Evolutionary conservation across 2,888 invertebrate species (phyloP), one percentile per base, ranked within the genome.

Genomic region (Sturmia bella): DNA sequence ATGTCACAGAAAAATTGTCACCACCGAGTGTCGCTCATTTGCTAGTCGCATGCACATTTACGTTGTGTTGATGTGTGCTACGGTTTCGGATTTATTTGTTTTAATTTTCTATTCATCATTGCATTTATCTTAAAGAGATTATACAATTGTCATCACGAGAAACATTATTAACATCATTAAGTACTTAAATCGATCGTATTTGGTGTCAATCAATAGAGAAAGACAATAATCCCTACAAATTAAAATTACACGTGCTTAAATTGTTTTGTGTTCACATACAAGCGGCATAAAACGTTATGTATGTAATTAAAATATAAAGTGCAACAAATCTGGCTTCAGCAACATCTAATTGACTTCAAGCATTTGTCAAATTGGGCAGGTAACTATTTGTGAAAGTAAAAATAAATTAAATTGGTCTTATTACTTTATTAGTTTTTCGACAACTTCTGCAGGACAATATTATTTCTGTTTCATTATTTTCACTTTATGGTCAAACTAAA

Each of bases 31-130:
- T 56, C 24, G 74, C 21, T 54, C 63, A 63, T 27, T 41, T 59
- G 45, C 41, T 50, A 24, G 19, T 68, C 43, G 39, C 24, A 32
- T 73, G 32, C 41, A n/a, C n/a, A 37, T 37, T 27, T 54, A 13
- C 45, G 24, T 37, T 52, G 63, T 87, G 86, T 52, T 21, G 59
- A 13, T 74, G n/a, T 39, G 32, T 61, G 56, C 48, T 70, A 48
- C 27, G 19, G 52, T 76, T 32, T 6, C 52, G 68, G 27, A 76
- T 61, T 68, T 52, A 61, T 59, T 54, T 64, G 11, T 70, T 19
- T 52, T 50, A 19, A 19, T 52, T 27, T n/a, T 15, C 13, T 13
- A 64, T 64, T 17, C 9, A 59, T 12, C 12, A 59, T 24, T 27
- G 45, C 50, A 72, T 41, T 61, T 41, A 37, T 39, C 24, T 39